Base-by-base conservation (phyloP, 2,113 vertebrate species). In the Sapayoa aenigma region DNA sequence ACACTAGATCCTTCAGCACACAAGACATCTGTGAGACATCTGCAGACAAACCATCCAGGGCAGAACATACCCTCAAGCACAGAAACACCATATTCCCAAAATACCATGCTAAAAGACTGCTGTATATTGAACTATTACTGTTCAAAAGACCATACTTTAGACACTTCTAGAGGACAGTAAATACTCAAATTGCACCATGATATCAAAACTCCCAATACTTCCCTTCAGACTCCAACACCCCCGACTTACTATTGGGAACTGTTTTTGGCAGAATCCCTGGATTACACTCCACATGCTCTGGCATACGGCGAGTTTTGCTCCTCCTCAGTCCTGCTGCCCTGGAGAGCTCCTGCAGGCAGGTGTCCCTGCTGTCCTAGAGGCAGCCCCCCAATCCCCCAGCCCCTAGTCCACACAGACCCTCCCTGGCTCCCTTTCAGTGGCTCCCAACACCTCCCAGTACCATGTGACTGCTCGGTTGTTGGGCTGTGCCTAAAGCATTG, bases 81-180 rank as follows among this genome's bases (percentile, higher is more conserved):
- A 81, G 31, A 31, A 50, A 31, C n/a, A 39, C 9, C 16, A 5
- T 10, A 17, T 27, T 94, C 33, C 74, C 18, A 6, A 67, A 90
- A 75, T 6, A 53, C 5, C 27, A 15, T 0, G 0, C 30, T 24
- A 12, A n/a, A 60, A 56, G 11, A 10, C 58, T 58, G 33, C 27
- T 42, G 33, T 39, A 58, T 21, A n/a, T 74, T 5, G 2, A 80
- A 31, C 11, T 22, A 7, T 13, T 23, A 8, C 18, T 30, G 11
- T 10, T 42, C 37, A 73, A 89, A 65, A 76, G 17, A 19, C 30
- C 16, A 7, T 7, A 2, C 59, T 85, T 42, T 37, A 81, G 13
- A 14, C 53, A 12, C 55, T 87, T 53, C 52, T n/a, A 60, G 47
- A 87, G 20, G 13, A 62, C 46, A 41, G 4, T 7, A 74, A 42